phyloP scores from a whole-genome alignment of 2,113 vertebrate genomes.

The Orycteropus afer region DNA sequence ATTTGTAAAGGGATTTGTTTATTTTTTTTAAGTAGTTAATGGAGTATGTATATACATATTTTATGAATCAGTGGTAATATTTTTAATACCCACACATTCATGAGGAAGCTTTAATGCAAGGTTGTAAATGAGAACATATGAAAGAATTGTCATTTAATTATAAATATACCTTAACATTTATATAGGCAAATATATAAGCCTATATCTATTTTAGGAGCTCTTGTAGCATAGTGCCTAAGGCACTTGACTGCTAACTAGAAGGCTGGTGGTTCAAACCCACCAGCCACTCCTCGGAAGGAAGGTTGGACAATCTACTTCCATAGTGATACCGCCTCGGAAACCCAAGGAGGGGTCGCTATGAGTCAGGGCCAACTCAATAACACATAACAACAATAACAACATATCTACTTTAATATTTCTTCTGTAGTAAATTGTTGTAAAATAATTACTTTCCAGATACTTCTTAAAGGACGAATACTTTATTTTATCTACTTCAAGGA shows the following conservation, averaged over 20 bases:
- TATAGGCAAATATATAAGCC: neutral
- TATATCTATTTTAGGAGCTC: neutral
- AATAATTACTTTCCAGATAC: conserved; percentile 6
- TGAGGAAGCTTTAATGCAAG: neutral
- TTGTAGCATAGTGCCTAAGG: no score
- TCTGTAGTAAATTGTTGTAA: conserved; percentile 20
- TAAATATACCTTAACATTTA: neutral
- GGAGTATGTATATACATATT: neutral
- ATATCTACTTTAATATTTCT: neutral
- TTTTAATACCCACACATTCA: neutral
- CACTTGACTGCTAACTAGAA: no score
- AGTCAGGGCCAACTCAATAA: no score
- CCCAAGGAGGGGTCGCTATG: no score
- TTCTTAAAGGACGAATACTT: conserved; percentile 15
- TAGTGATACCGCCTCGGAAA: no score
- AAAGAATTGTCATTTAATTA: conserved; percentile 17
- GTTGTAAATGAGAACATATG: neutral
- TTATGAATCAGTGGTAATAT: no score
- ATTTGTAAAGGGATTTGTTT: no score
- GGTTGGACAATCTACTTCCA: no score
- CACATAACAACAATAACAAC: no score
- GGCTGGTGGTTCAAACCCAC: no score
- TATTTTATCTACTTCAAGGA: conserved; percentile 37
- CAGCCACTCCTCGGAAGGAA: no score
- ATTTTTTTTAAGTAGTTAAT: conserved; percentile 38